These are phyloP conservation scores for Apostichopus leukothele DNA, from an alignment of 53 echinoderm and acorn worm species.

Conservation along the genomic window DNA sequence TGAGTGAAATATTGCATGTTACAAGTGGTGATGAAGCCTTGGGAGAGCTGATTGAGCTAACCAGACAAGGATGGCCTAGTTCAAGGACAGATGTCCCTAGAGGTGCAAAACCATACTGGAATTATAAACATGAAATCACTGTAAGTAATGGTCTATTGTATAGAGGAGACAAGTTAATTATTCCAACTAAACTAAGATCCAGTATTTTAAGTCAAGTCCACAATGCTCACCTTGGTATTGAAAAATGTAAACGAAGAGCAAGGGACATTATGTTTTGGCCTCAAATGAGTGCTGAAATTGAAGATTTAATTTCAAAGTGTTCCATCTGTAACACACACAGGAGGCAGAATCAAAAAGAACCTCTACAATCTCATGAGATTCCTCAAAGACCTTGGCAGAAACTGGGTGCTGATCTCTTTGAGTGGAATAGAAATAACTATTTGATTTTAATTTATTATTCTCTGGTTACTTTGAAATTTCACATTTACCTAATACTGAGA, in stretches of 20 bases:
- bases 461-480: neutral
- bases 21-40: constrained; percentile 44
- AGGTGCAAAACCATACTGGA: constrained; percentile 51
- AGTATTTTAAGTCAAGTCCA: constrained; percentile 51
- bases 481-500: neutral
- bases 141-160: constrained; percentile 43
- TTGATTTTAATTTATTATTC: neutral
- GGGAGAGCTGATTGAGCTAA: neutral
- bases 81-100: neutral
- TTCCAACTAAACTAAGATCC: constrained; percentile 12
- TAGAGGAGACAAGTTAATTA: constrained; percentile 23
- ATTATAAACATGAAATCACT: constrained; percentile 54
- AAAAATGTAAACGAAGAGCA: constrained; percentile 49
- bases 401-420: constrained; percentile 63
- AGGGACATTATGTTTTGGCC: constrained; percentile 59
- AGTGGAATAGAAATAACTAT: constrained; percentile 7
- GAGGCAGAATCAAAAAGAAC: neutral
- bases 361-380: constrained; percentile 50
- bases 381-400: constrained; percentile 64
- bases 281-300: constrained; percentile 53
- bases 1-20: neutral
- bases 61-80: constrained; percentile 44
- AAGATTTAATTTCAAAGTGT: constrained; percentile 52
- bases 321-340: constrained; percentile 30
- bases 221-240: constrained; percentile 54